Conservation (phyloP, 92 coral and sea anemone species). For the Epizoanthus stellaris region DNA sequence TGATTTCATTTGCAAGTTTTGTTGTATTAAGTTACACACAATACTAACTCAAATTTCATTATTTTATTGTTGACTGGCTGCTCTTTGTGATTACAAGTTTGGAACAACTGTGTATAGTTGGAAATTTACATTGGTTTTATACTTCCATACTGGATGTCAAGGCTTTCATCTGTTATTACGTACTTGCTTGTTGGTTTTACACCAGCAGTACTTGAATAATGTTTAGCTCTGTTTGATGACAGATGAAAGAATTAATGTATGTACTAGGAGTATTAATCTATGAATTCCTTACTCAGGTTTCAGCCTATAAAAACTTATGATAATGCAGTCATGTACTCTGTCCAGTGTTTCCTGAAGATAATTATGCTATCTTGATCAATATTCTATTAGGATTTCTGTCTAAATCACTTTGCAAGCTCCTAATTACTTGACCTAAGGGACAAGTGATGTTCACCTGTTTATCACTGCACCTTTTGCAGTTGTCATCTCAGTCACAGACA, state of each 20-base stretch:
- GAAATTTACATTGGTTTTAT: neutral
- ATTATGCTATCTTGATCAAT: too few species aligned
- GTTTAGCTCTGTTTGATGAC: neutral
- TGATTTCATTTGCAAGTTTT: slow-evolving; percentile 1
- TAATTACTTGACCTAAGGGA: too few species aligned
- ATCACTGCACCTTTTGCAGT: neutral
- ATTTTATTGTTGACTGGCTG: neutral
- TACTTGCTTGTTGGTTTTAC: neutral
- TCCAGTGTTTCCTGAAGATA: too few species aligned
- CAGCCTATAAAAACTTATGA: neutral
- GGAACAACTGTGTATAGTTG: neutral
- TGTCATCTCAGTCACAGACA: slow-evolving; percentile 1
- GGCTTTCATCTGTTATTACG: neutral
- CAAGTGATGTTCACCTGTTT: neutral
- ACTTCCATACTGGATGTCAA: neutral
- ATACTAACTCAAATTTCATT: slow-evolving; percentile 7
- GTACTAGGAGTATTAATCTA: neutral
- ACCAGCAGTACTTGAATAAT: neutral
- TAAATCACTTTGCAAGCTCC: too few species aligned
- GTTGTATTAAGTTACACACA: slow-evolving; percentile 21
- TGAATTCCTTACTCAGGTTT: slow-evolving; percentile 3
- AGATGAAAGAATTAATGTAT: slow-evolving; percentile 1
- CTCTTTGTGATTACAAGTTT: neutral
- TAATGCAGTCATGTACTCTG: too few species aligned
- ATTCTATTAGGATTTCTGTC: too few species aligned